Evolutionary conservation across 2,888 invertebrate species (phyloP), one percentile per base, ranked within the genome.

Genomic region (Synergus umbraculus): DNA sequence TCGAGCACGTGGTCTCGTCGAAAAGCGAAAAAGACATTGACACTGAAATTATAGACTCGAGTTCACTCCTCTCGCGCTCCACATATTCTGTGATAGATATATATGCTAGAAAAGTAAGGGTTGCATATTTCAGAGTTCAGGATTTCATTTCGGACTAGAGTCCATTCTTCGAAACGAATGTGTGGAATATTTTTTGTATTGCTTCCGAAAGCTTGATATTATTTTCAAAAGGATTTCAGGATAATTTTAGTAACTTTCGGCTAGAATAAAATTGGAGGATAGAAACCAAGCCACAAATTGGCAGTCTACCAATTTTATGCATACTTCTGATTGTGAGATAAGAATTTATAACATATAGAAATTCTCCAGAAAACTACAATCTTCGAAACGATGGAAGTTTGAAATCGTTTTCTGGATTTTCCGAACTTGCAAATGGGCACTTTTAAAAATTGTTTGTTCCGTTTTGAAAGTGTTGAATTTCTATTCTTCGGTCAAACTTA

Each of bases 1-100:
- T 64, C 44, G 66, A 67, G 79, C 54, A 73, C 77, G 80, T 63
- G 76, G 60, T 37, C 12, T 22, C 41, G n/a, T 43, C 65, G 37
- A 66, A 22, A 78, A 43, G 58, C 66, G 78, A 58, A 46, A 37
- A 67, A 65, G 54, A 66, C 78, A 73, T 73, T 73, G 69, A 73
- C 69, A 73, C 69, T 73, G 54, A 54, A 73, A 73, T 73, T 73
- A 73, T 73, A 49, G 37, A 73, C 49, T 73, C n/a, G 37, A 54
- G 54, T 54, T 54, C 54, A 54, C 37, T 73, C n/a, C 37, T n/a
- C 49, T 73, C 15, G 22, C 13, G 69, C 37, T 73, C 69, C 29
- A 54, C 37, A 73, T 73, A 73, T 73, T 73, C n/a, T 73, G 12
- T 49, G 46, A 8, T 44, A 67, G 44, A 46, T 46, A 44, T 43